phyloP scores from a whole-genome alignment of 1,140 invertebrate species.

The Phymastichus coffea region DNA sequence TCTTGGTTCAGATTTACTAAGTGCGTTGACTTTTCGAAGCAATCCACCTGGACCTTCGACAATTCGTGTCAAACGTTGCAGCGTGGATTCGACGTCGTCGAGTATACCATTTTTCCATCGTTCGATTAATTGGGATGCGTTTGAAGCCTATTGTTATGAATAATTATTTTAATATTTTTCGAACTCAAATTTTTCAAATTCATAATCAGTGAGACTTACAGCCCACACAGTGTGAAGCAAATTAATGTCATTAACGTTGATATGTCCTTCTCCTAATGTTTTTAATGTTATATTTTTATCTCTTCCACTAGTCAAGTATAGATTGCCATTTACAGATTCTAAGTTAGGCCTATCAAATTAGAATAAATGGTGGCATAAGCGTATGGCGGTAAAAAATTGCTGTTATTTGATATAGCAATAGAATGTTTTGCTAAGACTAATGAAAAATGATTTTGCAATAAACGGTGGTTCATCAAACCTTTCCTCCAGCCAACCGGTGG shows the following conservation, averaged over 20 bases:
- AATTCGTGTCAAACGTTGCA: constrained; percentile 39
- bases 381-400: too few relatives aligned
- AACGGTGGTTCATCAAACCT: background rate
- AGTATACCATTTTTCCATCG: constrained; percentile 48
- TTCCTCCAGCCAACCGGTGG: constrained; percentile 10
- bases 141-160: constrained; percentile 40
- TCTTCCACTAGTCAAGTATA: constrained; percentile 64
- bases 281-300: constrained; percentile 67
- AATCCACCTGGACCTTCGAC: constrained; percentile 51
- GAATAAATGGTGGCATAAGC: too few relatives aligned
- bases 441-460: background rate
- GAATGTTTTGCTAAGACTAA: background rate
- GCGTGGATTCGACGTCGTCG: constrained; percentile 39
- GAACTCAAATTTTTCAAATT: background rate
- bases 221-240: constrained; percentile 54
- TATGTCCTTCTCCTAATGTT: constrained; percentile 60
- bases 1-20: too few relatives aligned
- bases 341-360: constrained; percentile 66
- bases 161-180: background rate
- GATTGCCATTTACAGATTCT: constrained; percentile 63
- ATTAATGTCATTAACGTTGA: constrained; percentile 64
- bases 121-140: constrained; percentile 49
- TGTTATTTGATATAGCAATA: background rate
- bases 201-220: constrained; percentile 44
- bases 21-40: constrained; percentile 46